A percentile compares a stretch with the other conserved stretches of the same genome.
phyloP scores from a whole-genome alignment of 2,113 vertebrate genomes.

The Vulpes vulpes region DNA sequence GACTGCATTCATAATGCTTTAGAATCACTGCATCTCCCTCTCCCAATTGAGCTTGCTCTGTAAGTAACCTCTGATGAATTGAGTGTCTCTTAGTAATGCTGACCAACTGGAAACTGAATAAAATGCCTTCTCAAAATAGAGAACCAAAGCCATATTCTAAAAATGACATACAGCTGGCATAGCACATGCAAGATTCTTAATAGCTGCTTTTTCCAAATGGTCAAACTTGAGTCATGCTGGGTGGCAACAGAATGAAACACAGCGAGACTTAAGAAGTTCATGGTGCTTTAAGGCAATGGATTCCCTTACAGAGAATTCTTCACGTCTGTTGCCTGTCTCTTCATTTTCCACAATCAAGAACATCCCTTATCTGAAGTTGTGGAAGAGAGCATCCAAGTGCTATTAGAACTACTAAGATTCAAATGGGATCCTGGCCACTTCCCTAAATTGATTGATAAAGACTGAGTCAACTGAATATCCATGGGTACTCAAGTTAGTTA shows the following conservation, averaged over 20 bases:
- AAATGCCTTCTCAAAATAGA: slow-evolving; percentile 72
- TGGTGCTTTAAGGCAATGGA: not conserved
- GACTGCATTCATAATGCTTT: not conserved
- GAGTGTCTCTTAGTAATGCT: slow-evolving; percentile 62
- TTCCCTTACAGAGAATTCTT: not conserved
- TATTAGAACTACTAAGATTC: not conserved
- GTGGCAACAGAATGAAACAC: not conserved
- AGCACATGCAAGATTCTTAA: slow-evolving; percentile 52
- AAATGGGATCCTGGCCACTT: not conserved
- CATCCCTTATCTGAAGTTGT: not conserved
- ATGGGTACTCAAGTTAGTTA: not conserved
- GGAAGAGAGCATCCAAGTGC: not conserved
- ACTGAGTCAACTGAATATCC: not conserved
- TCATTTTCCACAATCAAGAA: not conserved
- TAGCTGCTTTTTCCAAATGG: slow-evolving; percentile 59
- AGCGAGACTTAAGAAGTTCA: not conserved
- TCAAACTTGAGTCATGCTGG: not conserved
- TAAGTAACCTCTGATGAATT: slow-evolving; percentile 57
- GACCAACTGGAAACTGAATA: slow-evolving; percentile 69
- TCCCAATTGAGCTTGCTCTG: not conserved
- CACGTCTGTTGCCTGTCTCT: not conserved
- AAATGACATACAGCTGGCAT: slow-evolving; percentile 72
- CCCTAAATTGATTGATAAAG: not conserved
- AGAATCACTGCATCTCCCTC: not conserved
- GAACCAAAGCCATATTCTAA: slow-evolving; percentile 66